phyloP scores from a whole-genome alignment of 1,140 invertebrate species.

The Schlechtendalia chinensis region DNA sequence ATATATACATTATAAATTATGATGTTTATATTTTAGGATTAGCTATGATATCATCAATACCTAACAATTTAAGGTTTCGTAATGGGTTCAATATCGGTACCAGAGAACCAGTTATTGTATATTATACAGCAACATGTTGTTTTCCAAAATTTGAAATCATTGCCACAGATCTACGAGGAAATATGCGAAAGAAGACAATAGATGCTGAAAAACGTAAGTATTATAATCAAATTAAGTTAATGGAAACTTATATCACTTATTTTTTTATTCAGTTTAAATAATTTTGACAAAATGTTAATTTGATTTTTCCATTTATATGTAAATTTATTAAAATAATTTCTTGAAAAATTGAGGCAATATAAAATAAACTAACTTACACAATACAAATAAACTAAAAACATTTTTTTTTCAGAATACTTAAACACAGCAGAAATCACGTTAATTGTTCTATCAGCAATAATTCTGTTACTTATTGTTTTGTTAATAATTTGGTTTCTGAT shows the following conservation, averaged over 20 bases:
- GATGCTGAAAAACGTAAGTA: conserved; percentile 52
- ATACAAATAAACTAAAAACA: too few relatives aligned
- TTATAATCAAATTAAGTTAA: background rate
- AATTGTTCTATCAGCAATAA: conserved; percentile 51
- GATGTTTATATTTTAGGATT: conserved; percentile 49
- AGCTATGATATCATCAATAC: conserved; percentile 51
- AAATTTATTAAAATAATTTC: too few relatives aligned
- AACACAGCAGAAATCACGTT: conserved; percentile 52
- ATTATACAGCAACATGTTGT: conserved; percentile 52
- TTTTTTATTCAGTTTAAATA: too few relatives aligned
- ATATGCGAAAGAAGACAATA: conserved; percentile 50
- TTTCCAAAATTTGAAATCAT: conserved; percentile 52
- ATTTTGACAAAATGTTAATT: too few relatives aligned
- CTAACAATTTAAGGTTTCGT: conserved; percentile 48
- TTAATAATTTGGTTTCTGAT: conserved; percentile 49
- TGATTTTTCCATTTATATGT: too few relatives aligned
- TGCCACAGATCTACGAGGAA: conserved; percentile 52
- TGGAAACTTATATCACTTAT: background rate
- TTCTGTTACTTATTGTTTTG: conserved; percentile 51
- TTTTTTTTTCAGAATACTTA: conserved; percentile 52
- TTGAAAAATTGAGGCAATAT: too few relatives aligned
- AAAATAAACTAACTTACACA: too few relatives aligned
- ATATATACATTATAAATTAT: too few relatives aligned
- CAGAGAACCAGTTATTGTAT: conserved; percentile 49
- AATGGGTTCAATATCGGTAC: conserved; percentile 52